Percentiles rank a stretch among this genome's conserved stretches.
These are phyloP conservation scores for Crocidura indochinensis DNA, from an alignment of 2,797 vertebrate species.

Conservation along the genomic window DNA sequence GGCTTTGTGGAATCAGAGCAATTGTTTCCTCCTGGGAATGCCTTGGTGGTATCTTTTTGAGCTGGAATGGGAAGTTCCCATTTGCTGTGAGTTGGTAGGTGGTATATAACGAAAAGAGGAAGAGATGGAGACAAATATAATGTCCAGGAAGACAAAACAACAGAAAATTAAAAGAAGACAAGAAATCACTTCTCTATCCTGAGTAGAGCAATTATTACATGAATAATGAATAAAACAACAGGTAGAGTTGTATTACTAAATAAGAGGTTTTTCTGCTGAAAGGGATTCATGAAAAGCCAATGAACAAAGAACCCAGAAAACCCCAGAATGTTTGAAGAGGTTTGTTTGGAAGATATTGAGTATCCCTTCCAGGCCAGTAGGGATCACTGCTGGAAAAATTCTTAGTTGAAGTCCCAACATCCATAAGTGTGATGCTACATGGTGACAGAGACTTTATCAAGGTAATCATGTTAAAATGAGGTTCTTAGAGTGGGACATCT, in stretches of 20 bases:
- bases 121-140: neutral
- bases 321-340: conserved; percentile 35
- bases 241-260: neutral
- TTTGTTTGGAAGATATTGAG: neutral
- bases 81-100: neutral
- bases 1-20: neutral
- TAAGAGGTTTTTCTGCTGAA: neutral
- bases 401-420: neutral
- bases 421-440: conserved; percentile 11
- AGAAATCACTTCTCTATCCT: neutral
- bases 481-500: neutral
- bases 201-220: neutral
- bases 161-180: neutral
- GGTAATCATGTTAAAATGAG: conserved; percentile 10
- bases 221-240: neutral
- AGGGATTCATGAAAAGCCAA: neutral
- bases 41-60: neutral
- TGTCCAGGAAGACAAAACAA: neutral
- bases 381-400: neutral
- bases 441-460: neutral
- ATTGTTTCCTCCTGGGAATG: neutral
- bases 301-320: conserved; percentile 20
- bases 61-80: neutral
- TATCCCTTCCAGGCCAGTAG: neutral
- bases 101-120: neutral